Evolutionary conservation across 2,888 invertebrate genomes (phyloP).

Genomic region (Busseola fusca): DNA sequence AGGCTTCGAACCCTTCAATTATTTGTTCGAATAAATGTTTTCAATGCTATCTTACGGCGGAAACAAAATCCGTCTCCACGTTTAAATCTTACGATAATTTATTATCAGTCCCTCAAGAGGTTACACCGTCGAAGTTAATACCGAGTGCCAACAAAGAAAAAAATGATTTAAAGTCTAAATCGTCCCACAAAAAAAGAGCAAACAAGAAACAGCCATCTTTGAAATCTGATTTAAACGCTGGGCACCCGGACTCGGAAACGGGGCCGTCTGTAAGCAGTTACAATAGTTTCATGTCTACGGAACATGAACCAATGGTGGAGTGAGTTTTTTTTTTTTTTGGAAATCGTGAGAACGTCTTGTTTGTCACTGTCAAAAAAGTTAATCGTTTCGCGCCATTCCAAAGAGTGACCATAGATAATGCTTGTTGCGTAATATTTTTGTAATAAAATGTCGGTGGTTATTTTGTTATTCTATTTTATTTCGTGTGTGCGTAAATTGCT

Average conservation of each 20-base stretch:
- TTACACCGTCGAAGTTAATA: background rate
- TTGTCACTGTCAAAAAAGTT: conserved; percentile 18
- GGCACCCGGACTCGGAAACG: conserved; percentile 52
- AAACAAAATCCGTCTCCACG: conserved; percentile 31
- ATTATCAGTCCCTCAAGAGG: background rate
- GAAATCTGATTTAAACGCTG: conserved; percentile 20
- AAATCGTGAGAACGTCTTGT: conserved; percentile 16
- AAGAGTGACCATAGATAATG: conserved; percentile 10
- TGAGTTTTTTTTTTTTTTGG: conserved; percentile 6
- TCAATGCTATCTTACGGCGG: conserved; percentile 28
- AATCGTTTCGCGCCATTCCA: conserved; percentile 36
- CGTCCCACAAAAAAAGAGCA: background rate
- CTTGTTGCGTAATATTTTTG: conserved; percentile 26
- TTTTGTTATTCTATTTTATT: conserved; percentile 12
- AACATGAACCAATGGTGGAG: conserved; percentile 72
- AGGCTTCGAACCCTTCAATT: background rate
- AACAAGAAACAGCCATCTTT: conserved; percentile 13
- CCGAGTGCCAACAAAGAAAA: background rate
- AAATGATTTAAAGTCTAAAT: background rate
- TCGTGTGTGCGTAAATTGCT: background rate
- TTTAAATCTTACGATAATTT: conserved; percentile 25
- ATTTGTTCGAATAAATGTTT: conserved; percentile 42
- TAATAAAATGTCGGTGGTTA: conserved; percentile 36
- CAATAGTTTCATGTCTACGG: conserved; percentile 65
- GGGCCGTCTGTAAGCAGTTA: conserved; percentile 66